Evolutionary conservation across 2,888 invertebrate species (phyloP), one percentile per base, ranked within the genome.

Genomic region (Caenorhabditis sp.): DNA sequence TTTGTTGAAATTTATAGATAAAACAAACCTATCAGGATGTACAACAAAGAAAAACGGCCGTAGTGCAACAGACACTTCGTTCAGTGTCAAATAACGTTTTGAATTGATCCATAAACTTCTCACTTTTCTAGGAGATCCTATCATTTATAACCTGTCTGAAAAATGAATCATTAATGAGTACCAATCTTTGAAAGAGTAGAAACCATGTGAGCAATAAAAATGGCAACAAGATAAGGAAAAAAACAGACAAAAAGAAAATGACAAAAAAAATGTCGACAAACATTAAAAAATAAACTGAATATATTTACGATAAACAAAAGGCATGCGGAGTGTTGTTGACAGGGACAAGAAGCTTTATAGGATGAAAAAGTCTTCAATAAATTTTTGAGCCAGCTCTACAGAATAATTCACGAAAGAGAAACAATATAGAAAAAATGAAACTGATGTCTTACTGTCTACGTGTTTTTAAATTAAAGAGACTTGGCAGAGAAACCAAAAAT

Each of bases 1-100:
- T n/a, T n/a, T n/a, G n/a, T n/a, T n/a, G n/a, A 1, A 8, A 4
- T 23, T n/a, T n/a, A n/a, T 23, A 49, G 58, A 57, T 56, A 38
- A 56, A 27, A 56, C 63, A 53, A 8, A 70, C 75, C 89, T 81
- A 76, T 90, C 90, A 17, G 90, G 90, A 85, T 90, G 90, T 17
- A 90, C 90, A 59, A 86, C 86, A 70, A 89, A 89, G 77, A 88
- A 88, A 77, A 90, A 90, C 10, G 90, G 90, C 23, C 89, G 80
- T 20, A 90, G 84, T 1, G 89, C 90, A 43, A 87, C 85, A 14
- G 75, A 68, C 54, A 70, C 70, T 26, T 75, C 75, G 53, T 64
- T 72, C 14, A 60, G 63, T 50, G 69, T 69, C 21, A 72, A 52
- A 20, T 23, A 65, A n/a, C 76, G 61, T 23, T 67, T 74, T 17